phyloP scores from a whole-genome alignment of 1,140 invertebrate species.

The Xylocopa sonorina region DNA sequence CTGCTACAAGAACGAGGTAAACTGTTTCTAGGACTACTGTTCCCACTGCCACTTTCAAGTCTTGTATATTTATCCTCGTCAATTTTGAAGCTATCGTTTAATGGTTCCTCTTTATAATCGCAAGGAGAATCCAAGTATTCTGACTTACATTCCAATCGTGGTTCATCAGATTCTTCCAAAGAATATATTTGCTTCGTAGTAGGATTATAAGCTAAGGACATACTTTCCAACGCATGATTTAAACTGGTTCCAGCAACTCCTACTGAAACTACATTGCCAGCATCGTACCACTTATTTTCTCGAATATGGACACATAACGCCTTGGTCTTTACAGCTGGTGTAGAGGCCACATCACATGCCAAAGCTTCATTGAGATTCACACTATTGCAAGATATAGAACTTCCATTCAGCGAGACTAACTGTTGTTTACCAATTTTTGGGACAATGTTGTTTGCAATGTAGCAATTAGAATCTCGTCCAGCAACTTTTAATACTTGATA shows the following conservation, averaged over 20 bases:
- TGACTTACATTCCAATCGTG: slow-evolving; percentile 51
- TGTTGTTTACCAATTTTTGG: slow-evolving; percentile 75
- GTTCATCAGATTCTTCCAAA: slow-evolving; percentile 68
- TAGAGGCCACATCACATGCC: slow-evolving; percentile 72
- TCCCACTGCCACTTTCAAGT: slow-evolving; percentile 67
- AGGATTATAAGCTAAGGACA: slow-evolving; percentile 82
- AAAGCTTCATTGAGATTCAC: slow-evolving; percentile 74
- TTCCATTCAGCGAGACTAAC: slow-evolving; percentile 76
- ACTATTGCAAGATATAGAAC: slow-evolving; percentile 76
- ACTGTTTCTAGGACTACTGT: slow-evolving; percentile 79
- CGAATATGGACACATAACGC: slow-evolving; percentile 76
- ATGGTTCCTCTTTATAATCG: slow-evolving; percentile 54
- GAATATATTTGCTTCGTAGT: slow-evolving; percentile 80
- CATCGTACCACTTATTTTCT: slow-evolving; percentile 78
- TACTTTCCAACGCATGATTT: slow-evolving; percentile 82
- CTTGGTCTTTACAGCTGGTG: slow-evolving; percentile 69
- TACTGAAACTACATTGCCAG: slow-evolving; percentile 75
- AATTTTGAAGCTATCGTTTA: slow-evolving; percentile 31
- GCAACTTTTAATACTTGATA: slow-evolving; percentile 62
- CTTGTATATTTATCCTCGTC: slow-evolving; percentile 54
- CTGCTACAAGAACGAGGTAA: slow-evolving; percentile 81
- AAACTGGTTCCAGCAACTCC: slow-evolving; percentile 77
- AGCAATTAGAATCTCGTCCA: slow-evolving; percentile 60
- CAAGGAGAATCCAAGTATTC: slow-evolving; percentile 55
- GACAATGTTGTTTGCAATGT: slow-evolving; percentile 62